Base-by-base conservation (phyloP, 2,113 vertebrate species). In the Gobio gobio region DNA sequence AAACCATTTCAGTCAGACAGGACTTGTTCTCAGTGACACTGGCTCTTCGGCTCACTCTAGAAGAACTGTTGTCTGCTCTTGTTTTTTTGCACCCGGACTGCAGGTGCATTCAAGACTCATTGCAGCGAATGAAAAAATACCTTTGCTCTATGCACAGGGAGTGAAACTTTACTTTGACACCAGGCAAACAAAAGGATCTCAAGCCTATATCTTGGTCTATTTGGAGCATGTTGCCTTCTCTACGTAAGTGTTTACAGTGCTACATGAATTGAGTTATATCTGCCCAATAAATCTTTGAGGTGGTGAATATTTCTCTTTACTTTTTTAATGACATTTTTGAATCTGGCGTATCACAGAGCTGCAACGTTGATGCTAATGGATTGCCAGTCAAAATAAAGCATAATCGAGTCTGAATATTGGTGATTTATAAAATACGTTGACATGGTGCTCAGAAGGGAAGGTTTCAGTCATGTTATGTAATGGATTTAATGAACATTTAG, bases 161-260 rank as follows among this genome's bases (percentile, higher is more conserved):
- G 61, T 80, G 51, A 16, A 74, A 51, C 26, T 61, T 72, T 66
- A 66, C 56, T 24, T 49, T 74, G 76, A 59, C n/a, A 61, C 2
- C 6, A 63, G 78, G 68, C 66, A n/a, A 22, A 68, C 64, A 22
- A 59, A 24, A 72, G 77, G 77, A 59, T 80, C 59, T 58, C 49
- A 81, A 58, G 47, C 66, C 84, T 80, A 22, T 70, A 47, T 24
- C 29, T 72, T 81, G 84, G 68, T 81, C 68, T 72, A n/a, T 74
- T 63, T 59, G 36, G 56, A 63, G 84, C 78, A 86, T 81, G 66
- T 81, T 81, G 84, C 84, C 77, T 86, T 86, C 54, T 18, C 12
- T 66, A 76, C 22, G 18, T 81, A 51, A 33, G 45, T 85, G 84
- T 86, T 81, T 81, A 74, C 61, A 81, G 40, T 81, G 12, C n/a